Evolutionary conservation across 2,113 vertebrate genomes (phyloP).

Genomic region (Lontra canadensis): DNA sequence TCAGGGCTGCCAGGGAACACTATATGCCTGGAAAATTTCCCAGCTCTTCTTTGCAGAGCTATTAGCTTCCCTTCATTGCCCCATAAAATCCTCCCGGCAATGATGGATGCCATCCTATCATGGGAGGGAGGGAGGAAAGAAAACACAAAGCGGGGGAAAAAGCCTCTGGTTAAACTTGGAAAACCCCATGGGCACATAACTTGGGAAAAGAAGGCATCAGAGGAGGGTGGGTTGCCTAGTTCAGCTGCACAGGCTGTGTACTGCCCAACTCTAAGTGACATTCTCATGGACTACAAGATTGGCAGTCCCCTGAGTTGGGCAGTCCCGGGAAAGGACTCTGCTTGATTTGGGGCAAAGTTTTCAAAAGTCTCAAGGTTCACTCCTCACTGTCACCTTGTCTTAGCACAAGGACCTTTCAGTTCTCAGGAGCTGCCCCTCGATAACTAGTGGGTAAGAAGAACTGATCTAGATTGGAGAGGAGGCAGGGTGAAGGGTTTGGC

Average conservation of each 20-base stretch:
- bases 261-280: not conserved
- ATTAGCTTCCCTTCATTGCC: constrained; percentile 41
- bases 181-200: not conserved
- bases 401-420: not conserved
- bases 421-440: not conserved
- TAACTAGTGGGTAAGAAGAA: not conserved
- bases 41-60: not conserved
- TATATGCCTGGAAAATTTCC: not conserved
- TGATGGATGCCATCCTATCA: not conserved
- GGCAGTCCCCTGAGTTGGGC: not conserved
- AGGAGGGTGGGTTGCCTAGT: not conserved
- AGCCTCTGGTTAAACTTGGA: not conserved
- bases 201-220: not conserved
- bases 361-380: not conserved
- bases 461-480: not conserved
- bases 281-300: not conserved
- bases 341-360: not conserved
- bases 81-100: not conserved
- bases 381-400: not conserved
- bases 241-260: not conserved
- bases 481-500: not conserved
- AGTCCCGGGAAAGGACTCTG: not conserved
- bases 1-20: not conserved
- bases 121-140: not conserved
- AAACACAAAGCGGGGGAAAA: not conserved